Base-by-base conservation (phyloP, 2,113 vertebrate species). In the Leucosticte australis region DNA sequence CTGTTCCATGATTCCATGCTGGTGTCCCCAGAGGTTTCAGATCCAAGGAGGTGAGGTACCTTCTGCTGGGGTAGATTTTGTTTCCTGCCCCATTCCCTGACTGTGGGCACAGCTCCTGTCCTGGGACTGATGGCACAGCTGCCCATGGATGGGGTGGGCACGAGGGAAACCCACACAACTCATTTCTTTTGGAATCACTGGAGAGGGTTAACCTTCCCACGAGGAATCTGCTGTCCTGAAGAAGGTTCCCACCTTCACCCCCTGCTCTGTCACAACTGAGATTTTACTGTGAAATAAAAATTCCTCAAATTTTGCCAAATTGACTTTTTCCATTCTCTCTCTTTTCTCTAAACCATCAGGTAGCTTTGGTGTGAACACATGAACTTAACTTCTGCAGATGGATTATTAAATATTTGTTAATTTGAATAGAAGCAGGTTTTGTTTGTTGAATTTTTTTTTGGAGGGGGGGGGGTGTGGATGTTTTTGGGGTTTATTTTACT, bases 401-500 rank as follows among this genome's bases (percentile, higher is more conserved):
- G 2, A 21, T 41, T 37, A 33, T 19, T n/a, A 33, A 9, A 12
- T 14, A 15, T 12, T 74, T 74, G 55, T 31, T 1, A 28, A 77
- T 56, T 71, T 41, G 74, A 74, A 28, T 20, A 26, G 7, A 44
- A 65, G 10, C 9, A 23, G 13, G 5, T 49, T 57, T 42, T 46
- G 3, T 31, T 47, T 67, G 12, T 14, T 28, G 13, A 22, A 2
- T 4, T 30, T 7, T 11, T 64, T 65, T 57, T 11, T 7, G 7
- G n/a, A n/a, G 8, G 8, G 4, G 9, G 6, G 18, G 2, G 2
- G 4, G 2, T 3, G 5, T 5, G 8, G 41, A 15, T 22, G 37
- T 2, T 37, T 30, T 11, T 70, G 20, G 44, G 16, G 7, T 28
- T 18, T 33, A 23, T 37, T 35, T 69, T 41, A 4, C 5, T 50